Conservation (phyloP, 2,113 vertebrate species). For the Carollia perspicillata region DNA sequence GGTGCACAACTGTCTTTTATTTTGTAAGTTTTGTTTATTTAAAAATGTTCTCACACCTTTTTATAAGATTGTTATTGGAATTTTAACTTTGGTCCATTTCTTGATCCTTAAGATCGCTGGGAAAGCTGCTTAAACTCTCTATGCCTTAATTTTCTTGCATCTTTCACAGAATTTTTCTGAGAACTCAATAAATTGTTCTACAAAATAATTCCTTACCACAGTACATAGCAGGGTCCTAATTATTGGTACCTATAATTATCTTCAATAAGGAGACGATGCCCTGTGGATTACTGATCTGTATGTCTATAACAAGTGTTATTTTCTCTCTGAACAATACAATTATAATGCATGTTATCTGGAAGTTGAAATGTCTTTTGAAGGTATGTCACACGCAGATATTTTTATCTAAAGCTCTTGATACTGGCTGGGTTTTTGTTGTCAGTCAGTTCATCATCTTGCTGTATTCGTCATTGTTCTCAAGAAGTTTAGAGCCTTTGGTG, state of each 20-base stretch:
- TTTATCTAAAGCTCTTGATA: neutral
- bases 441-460: neutral
- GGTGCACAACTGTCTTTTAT: neutral
- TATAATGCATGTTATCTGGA: neutral
- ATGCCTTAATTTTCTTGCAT: neutral
- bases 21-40: neutral
- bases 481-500: neutral
- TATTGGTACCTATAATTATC: neutral
- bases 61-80: neutral
- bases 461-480: neutral
- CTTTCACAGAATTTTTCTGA: neutral
- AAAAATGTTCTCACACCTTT: neutral
- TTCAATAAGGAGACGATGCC: neutral
- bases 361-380: neutral
- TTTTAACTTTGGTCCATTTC: neutral
- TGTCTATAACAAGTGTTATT: neutral
- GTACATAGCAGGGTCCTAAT: neutral
- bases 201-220: neutral
- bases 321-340: neutral
- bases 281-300: neutral
- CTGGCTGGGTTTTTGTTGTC: neutral
- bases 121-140: neutral
- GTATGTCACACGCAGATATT: neutral
- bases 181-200: neutral
- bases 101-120: neutral